Percentiles rank a stretch among this genome's conserved stretches.
Evolutionary conservation across 2,888 invertebrate species (phyloP).

Genomic region (Oegoconia quadripuncta): DNA sequence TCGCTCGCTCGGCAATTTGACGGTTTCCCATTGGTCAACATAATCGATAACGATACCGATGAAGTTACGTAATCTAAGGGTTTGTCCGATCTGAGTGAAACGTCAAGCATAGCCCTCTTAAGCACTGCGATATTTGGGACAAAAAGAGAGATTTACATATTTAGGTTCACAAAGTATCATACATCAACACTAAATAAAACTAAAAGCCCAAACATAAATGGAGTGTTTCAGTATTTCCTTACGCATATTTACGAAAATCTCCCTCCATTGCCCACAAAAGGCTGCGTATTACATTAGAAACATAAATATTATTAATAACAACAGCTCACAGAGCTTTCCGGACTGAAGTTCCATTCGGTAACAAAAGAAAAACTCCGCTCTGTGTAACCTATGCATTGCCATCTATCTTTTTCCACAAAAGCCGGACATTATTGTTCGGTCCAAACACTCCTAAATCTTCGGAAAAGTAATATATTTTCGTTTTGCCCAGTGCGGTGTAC

Average conservation of each 20-base stretch:
- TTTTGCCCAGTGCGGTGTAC: slow-evolving; percentile 76
- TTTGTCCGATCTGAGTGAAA: no score
- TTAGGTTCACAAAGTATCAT: slow-evolving; percentile 1
- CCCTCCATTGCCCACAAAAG: slow-evolving; percentile 52
- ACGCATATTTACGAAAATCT: slow-evolving; percentile 47
- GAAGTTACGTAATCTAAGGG: no score
- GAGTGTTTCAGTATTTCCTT: slow-evolving; percentile 25
- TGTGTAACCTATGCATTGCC: slow-evolving; percentile 76
- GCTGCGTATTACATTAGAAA: slow-evolving; percentile 43
- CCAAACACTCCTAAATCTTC: slow-evolving; percentile 80
- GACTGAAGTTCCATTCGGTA: slow-evolving; percentile 69
- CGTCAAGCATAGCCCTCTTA: no score
- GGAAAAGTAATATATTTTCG: slow-evolving; percentile 80
- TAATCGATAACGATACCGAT: no score
- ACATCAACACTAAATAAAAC: slow-evolving; percentile 7
- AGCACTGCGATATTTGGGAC: no score
- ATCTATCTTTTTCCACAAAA: slow-evolving; percentile 80
- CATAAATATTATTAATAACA: slow-evolving; percentile 46
- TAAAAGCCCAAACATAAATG: slow-evolving; percentile 5
- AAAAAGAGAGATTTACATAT: no score
- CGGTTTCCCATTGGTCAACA: no score
- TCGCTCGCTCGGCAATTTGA: no score
- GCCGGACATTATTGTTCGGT: slow-evolving; percentile 81
- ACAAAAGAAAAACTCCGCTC: slow-evolving; percentile 76
- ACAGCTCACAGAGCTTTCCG: slow-evolving; percentile 43